phyloP scores from a whole-genome alignment of 2,888 invertebrate genomes.

The Schizotus pectinicornis region DNA sequence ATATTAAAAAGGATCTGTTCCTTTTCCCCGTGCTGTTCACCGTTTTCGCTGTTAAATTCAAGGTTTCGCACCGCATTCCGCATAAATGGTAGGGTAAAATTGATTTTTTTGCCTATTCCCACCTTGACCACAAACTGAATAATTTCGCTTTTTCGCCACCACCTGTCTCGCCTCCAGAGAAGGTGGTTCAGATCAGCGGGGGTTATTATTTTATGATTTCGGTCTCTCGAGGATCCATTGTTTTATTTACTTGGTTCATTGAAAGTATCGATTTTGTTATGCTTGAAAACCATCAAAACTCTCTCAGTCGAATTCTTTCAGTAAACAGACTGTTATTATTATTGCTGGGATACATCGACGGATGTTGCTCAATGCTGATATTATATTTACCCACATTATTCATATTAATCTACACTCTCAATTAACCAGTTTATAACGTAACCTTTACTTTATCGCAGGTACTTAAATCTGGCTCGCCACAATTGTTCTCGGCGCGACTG shows the following conservation, averaged over 20 bases:
- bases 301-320: too few species aligned
- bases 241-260: neutral
- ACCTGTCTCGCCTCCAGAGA: neutral
- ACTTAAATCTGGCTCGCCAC: constrained; percentile 13
- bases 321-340: too few species aligned
- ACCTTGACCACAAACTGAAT: constrained; percentile 26
- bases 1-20: neutral
- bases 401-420: too few species aligned
- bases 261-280: too few species aligned
- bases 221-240: neutral
- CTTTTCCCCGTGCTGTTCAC: neutral
- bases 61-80: constrained; percentile 17
- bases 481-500: constrained; percentile 10
- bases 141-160: constrained; percentile 3
- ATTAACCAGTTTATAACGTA: neutral
- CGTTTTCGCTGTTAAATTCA: constrained; percentile 2
- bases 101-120: constrained; percentile 15
- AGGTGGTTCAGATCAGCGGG: neutral
- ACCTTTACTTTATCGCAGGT: constrained; percentile 15
- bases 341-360: too few species aligned
- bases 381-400: too few species aligned
- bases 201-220: constrained; percentile 6
- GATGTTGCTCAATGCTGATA: too few species aligned
- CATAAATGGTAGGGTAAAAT: constrained; percentile 12
- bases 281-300: too few species aligned